Conservation (phyloP, 2,888 invertebrate species). For the Pelosia muscerda region DNA sequence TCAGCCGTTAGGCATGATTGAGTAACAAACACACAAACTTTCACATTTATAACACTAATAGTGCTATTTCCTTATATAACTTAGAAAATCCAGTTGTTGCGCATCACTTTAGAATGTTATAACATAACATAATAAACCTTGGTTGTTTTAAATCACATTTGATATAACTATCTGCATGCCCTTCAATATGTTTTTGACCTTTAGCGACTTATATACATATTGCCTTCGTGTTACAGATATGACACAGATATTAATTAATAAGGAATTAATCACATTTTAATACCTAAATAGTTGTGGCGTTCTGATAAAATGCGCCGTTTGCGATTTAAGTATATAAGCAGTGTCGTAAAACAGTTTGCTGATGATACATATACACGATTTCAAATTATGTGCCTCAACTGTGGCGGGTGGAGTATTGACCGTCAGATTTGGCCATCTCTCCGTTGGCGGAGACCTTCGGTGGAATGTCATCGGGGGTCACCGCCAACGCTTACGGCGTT, state of each 20-base stretch:
- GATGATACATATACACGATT: not conserved
- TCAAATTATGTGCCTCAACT: no score
- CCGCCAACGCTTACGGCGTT: no score
- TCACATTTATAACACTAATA: not conserved
- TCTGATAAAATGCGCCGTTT: not conserved
- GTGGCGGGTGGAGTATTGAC: no score
- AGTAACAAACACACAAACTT: not conserved
- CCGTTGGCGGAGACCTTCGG: no score
- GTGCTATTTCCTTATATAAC: conserved; percentile 1
- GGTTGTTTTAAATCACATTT: not conserved
- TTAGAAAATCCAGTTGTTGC: not conserved
- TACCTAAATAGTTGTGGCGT: not conserved
- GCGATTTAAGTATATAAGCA: not conserved
- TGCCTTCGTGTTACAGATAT: conserved; percentile 7
- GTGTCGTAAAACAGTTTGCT: not conserved
- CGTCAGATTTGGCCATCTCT: no score
- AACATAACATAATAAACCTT: not conserved
- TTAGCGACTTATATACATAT: conserved; percentile 5
- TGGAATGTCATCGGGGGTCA: no score
- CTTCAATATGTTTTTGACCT: conserved; percentile 1
- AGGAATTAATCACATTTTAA: conserved; percentile 6
- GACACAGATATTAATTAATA: conserved; percentile 10
- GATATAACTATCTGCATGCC: conserved; percentile 7
- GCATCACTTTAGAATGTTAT: not conserved
- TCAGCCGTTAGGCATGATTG: not conserved